These are phyloP conservation scores for Echeneis naucrates DNA, from an alignment of 2,797 vertebrate genomes.

Conservation along the genomic window DNA sequence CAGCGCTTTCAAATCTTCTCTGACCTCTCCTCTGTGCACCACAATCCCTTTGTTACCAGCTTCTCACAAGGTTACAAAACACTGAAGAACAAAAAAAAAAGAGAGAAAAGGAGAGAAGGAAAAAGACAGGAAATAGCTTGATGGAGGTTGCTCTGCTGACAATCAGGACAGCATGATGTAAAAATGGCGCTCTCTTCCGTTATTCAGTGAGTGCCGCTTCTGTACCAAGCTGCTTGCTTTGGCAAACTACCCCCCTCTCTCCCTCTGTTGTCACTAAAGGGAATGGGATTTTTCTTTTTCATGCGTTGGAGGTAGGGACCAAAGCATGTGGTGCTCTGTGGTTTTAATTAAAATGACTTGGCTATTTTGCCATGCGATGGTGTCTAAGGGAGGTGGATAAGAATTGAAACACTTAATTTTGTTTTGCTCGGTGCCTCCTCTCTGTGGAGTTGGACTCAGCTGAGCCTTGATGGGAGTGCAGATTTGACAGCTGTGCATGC, in stretches of 20 bases:
- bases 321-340: constrained; percentile 67
- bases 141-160: constrained; percentile 56
- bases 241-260: constrained; percentile 51
- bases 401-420: constrained; percentile 75
- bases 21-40: constrained; percentile 43
- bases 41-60: constrained; percentile 48
- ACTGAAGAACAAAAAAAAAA: constrained; percentile 36
- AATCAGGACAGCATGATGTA: constrained; percentile 64
- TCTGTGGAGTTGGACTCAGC: constrained; percentile 62
- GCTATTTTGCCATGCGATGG: constrained; percentile 65
- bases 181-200: constrained; percentile 53
- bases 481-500: constrained; percentile 68
- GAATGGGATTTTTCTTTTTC: constrained; percentile 66
- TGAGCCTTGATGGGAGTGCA: constrained; percentile 61
- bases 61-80: constrained; percentile 52
- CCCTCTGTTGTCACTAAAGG: constrained; percentile 58
- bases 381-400: constrained; percentile 66
- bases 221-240: constrained; percentile 68
- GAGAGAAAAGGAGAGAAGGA: constrained; percentile 41
- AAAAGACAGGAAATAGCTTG: constrained; percentile 54
- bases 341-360: constrained; percentile 80
- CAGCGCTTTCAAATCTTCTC: constrained; percentile 47
- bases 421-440: constrained; percentile 61
- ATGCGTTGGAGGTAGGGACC: constrained; percentile 67
- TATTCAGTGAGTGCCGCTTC: constrained; percentile 57